Evolutionary conservation across 2,797 vertebrate species (phyloP).

Genomic region (Botia kubotai): DNA sequence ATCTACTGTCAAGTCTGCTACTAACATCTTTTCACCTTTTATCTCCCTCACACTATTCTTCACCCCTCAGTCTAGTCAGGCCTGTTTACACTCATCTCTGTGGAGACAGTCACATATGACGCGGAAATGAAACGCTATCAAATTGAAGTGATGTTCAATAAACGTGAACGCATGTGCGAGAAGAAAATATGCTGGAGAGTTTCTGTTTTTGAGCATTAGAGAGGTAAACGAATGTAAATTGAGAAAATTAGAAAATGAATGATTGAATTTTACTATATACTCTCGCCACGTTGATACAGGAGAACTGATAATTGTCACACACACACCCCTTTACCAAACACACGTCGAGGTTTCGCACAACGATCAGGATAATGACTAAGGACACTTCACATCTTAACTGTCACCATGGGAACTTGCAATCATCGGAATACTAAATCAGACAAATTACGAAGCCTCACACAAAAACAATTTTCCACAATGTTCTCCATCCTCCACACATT

Average conservation of each 20-base stretch:
- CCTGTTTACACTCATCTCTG: constrained; percentile 36
- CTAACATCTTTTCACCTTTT: constrained; percentile 70
- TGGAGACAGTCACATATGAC: constrained; percentile 25
- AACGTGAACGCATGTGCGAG: constrained; percentile 63
- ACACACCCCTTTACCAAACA: not conserved
- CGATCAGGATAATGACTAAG: constrained; percentile 15
- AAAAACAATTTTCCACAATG: constrained; percentile 33
- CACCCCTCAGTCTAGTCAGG: constrained; percentile 17
- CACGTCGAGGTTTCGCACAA: not conserved
- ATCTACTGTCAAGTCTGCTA: constrained; percentile 22
- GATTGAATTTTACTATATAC: no score
- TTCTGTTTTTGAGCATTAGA: no score
- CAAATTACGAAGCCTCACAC: constrained; percentile 50
- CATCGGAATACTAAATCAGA: constrained; percentile 45
- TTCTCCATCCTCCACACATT: constrained; percentile 27
- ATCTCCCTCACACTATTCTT: constrained; percentile 28
- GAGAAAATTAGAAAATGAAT: not conserved
- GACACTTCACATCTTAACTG: constrained; percentile 39
- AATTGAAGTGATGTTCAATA: not conserved
- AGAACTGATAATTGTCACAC: constrained; percentile 9
- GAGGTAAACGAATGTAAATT: not conserved
- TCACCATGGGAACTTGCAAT: constrained; percentile 51
- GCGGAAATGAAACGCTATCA: not conserved
- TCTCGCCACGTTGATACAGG: not conserved
- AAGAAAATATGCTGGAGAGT: constrained; percentile 51